Percentiles rank a stretch among this genome's conserved stretches.
phyloP scores from a whole-genome alignment of 2,113 vertebrate species.

The Urocitellus parryii region DNA sequence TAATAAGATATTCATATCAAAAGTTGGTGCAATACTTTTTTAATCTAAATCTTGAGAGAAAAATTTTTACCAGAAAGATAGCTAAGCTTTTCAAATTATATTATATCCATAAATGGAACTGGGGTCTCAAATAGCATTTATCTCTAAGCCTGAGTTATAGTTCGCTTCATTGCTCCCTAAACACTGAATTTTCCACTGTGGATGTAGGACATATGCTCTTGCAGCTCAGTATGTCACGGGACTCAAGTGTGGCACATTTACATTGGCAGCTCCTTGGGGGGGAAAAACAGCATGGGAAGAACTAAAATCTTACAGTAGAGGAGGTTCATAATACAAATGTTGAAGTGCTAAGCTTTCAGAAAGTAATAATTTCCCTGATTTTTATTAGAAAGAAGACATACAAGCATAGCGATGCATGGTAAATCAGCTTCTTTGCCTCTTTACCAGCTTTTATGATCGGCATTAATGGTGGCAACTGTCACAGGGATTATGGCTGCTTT shows the following conservation, averaged over 20 bases:
- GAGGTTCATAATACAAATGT: slow-evolving; percentile 82
- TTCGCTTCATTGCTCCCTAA: slow-evolving; percentile 52
- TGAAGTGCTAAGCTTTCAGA: slow-evolving; percentile 71
- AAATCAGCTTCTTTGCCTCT: slow-evolving; percentile 85
- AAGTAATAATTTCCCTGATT: slow-evolving; percentile 83
- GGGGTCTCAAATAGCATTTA: slow-evolving; percentile 49
- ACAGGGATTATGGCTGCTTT: slow-evolving; percentile 84
- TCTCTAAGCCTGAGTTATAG: slow-evolving; percentile 52
- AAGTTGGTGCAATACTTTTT: slow-evolving; percentile 22
- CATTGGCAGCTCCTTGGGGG: neutral
- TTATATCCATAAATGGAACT: slow-evolving; percentile 58
- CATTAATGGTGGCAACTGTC: slow-evolving; percentile 84
- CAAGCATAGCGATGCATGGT: slow-evolving; percentile 70
- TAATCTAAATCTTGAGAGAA: slow-evolving; percentile 55
- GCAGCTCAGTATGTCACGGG: slow-evolving; percentile 54
- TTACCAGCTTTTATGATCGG: slow-evolving; percentile 85
- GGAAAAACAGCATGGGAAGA: slow-evolving; percentile 76
- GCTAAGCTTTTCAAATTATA: slow-evolving; percentile 62
- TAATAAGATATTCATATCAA: slow-evolving; percentile 22
- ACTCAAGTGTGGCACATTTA: slow-evolving; percentile 70
- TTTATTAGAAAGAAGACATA: slow-evolving; percentile 85
- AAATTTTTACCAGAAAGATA: slow-evolving; percentile 41
- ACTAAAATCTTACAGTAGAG: slow-evolving; percentile 77
- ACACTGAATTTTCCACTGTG: slow-evolving; percentile 68
- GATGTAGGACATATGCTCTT: slow-evolving; percentile 74